Conservation (phyloP, 2,888 invertebrate species). For the Sclerodermus sp. region DNA sequence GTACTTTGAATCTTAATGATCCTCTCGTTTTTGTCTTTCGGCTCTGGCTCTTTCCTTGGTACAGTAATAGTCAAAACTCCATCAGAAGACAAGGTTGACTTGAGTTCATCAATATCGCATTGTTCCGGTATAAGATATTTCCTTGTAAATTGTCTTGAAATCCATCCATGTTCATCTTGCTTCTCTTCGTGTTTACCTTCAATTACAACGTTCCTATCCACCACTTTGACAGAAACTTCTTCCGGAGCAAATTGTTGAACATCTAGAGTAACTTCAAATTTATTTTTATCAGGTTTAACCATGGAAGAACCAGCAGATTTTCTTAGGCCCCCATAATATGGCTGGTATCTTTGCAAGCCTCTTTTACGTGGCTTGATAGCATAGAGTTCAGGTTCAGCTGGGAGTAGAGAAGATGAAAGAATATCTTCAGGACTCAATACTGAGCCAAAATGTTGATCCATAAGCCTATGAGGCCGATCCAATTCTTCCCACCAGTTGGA, state of each 20-base stretch:
- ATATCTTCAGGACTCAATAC: slow-evolving; percentile 66
- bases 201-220: slow-evolving; percentile 70
- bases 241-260: slow-evolving; percentile 77
- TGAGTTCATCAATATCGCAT: slow-evolving; percentile 69
- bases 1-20: slow-evolving; percentile 19
- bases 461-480: slow-evolving; percentile 48
- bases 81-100: slow-evolving; percentile 79
- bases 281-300: slow-evolving; percentile 67
- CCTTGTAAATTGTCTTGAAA: slow-evolving; percentile 79
- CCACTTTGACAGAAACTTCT: slow-evolving; percentile 69
- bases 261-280: slow-evolving; percentile 71
- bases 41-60: slow-evolving; percentile 62
- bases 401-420: slow-evolving; percentile 37
- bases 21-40: slow-evolving; percentile 22
- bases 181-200: slow-evolving; percentile 82
- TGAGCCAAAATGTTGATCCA: slow-evolving; percentile 80
- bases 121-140: slow-evolving; percentile 69
- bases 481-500: slow-evolving; percentile 36
- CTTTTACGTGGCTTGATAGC: slow-evolving; percentile 17
- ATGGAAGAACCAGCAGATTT: slow-evolving; percentile 61
- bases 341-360: slow-evolving; percentile 15
- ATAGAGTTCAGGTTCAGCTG: slow-evolving; percentile 15
- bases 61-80: slow-evolving; percentile 78
- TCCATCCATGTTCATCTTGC: slow-evolving; percentile 74
- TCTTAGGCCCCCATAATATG: slow-evolving; percentile 17